These are phyloP conservation scores for Oxyscelio sp. DNA, from an alignment of 2,888 invertebrate genomes.

Conservation along the genomic window DNA sequence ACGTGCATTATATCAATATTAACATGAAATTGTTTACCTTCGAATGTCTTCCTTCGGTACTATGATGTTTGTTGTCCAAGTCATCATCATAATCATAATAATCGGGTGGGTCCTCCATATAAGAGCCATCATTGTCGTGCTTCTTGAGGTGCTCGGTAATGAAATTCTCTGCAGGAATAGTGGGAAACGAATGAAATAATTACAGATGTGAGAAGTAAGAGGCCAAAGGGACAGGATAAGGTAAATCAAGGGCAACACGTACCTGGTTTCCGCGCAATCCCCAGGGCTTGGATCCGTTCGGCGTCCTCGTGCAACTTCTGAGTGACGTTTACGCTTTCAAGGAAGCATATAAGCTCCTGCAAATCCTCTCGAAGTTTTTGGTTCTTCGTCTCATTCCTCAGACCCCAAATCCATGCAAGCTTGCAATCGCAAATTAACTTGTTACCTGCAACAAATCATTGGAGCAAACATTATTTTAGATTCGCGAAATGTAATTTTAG, in stretches of 20 bases:
- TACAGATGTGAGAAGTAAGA: not conserved
- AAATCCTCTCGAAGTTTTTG: conserved; percentile 91
- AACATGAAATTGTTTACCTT: no score
- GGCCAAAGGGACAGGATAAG: not conserved
- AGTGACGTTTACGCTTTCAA: conserved; percentile 89
- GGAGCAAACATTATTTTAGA: conserved; percentile 31
- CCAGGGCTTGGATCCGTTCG: conserved; percentile 83
- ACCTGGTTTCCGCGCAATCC: conserved; percentile 84
- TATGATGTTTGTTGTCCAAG: conserved; percentile 70
- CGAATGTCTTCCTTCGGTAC: conserved; percentile 74
- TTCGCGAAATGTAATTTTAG: conserved; percentile 27
- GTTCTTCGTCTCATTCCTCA: conserved; percentile 93
- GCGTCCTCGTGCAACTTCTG: conserved; percentile 81
- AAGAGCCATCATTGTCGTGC: conserved; percentile 77
- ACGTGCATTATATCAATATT: no score
- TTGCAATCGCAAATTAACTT: conserved; percentile 95
- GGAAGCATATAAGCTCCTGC: conserved; percentile 92
- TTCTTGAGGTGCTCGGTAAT: conserved; percentile 78
- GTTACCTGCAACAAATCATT: conserved; percentile 91
- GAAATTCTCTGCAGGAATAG: conserved; percentile 79
- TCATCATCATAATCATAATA: conserved; percentile 78
- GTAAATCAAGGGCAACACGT: conserved; percentile 62
- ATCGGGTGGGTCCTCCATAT: conserved; percentile 78
- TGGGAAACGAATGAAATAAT: conserved; percentile 29
- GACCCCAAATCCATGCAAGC: conserved; percentile 93